Percentiles rank a stretch among this genome's conserved stretches.
Evolutionary conservation across 2,113 vertebrate genomes (phyloP).

Genomic region (Periophthalmus modestus): DNA sequence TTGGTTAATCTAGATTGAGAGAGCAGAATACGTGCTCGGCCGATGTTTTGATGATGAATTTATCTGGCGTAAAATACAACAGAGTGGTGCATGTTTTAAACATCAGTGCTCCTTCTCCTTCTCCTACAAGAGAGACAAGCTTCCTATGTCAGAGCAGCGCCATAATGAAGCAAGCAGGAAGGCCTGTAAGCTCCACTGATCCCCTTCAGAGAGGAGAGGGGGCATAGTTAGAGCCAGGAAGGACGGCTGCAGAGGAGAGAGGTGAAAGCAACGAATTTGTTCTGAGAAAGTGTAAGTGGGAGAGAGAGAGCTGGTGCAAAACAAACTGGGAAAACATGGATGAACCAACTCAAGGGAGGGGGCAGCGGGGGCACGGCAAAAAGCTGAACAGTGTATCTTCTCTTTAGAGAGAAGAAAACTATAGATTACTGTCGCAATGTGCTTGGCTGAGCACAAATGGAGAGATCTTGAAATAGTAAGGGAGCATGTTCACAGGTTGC

Average conservation of each 20-base stretch:
- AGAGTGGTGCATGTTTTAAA: slow-evolving; percentile 65
- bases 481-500: slow-evolving; percentile 60
- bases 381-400: slow-evolving; percentile 53
- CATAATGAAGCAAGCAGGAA: slow-evolving; percentile 69
- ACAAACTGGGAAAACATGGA: slow-evolving; percentile 52
- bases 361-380: slow-evolving; percentile 27
- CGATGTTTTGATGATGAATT: slow-evolving; percentile 68
- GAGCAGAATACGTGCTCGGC: slow-evolving; percentile 48
- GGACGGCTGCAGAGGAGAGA: slow-evolving; percentile 38
- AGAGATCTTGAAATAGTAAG: slow-evolving; percentile 62
- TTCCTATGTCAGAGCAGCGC: slow-evolving; percentile 55
- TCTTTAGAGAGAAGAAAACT: slow-evolving; percentile 59
- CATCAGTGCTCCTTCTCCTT: slow-evolving; percentile 51
- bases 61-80: slow-evolving; percentile 64
- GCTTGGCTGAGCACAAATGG: slow-evolving; percentile 71
- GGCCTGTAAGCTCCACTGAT: slow-evolving; percentile 71
- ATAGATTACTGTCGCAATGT: slow-evolving; percentile 72
- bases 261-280: slow-evolving; percentile 53
- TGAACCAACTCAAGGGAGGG: slow-evolving; percentile 32
- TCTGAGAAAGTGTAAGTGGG: slow-evolving; percentile 27
- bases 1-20: slow-evolving; percentile 41
- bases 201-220: slow-evolving; percentile 52
- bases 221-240: slow-evolving; percentile 31
- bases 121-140: slow-evolving; percentile 48
- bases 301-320: slow-evolving; percentile 30